Base-by-base conservation (phyloP, 2,113 vertebrate species). In the Phalacrocorax brasilianus region DNA sequence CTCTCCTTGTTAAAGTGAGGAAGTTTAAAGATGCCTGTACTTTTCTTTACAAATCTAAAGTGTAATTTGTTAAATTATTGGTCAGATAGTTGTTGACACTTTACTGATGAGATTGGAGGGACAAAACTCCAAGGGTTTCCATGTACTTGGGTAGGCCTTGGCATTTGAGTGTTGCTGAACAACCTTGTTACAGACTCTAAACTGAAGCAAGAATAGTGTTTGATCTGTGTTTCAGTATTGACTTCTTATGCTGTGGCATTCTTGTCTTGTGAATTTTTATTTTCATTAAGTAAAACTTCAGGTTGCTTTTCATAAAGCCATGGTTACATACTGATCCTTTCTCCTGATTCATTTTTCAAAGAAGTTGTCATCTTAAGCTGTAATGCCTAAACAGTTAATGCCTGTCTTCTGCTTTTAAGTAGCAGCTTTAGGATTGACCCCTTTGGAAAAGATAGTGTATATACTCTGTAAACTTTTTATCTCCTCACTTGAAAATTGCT, bases 181-280 rank as follows among this genome's bases (percentile, higher is more conserved):
- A 93, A 81, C 61, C 63, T 95, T 94, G 77, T 93, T 85, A 68
- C 11, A 83, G 82, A 93, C 38, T 91, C 67, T 85, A 68, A 89
- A 73, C 85, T 95, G 49, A 92, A 86, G 84, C 47, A 91, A 95
- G 82, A 97, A 96, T 93, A 56, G 85, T 94, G 89, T 96, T 95
- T 93, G 79, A 91, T 52, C 72, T 92, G 35, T 83, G 70, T 92
- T 93, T 88, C 79, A 80, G n/a, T 84, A 80, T 38, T 92, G 88
- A 73, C 22, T 76, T 12, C 40, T 72, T 91, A 30, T n/a, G 73
- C 85, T 83, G 67, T 92, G 63, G 24, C 75, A 67, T 71, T 95
- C 68, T 76, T 26, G 35, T 42, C 63, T 84, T 66, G 55, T 77
- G 42, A 45, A 42, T 75, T 49, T 89, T 80, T 65, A 27, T 50